These are phyloP conservation scores for Melanotaenia parkinsoni DNA, from an alignment of 2,797 vertebrate species.

Conservation along the genomic window DNA sequence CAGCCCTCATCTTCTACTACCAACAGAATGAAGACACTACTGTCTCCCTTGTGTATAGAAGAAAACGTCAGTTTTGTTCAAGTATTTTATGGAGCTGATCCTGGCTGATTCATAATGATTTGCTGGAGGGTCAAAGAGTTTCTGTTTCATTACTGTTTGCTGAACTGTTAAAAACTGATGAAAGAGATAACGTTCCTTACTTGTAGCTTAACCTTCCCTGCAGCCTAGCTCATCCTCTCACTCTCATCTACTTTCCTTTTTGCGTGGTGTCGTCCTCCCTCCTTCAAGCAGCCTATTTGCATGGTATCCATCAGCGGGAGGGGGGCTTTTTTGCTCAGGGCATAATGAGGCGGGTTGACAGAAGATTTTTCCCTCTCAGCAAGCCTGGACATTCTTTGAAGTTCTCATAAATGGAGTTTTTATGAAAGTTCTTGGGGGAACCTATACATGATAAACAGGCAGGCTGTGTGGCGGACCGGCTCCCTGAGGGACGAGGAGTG, in stretches of 20 bases:
- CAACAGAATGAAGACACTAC: conserved; percentile 40
- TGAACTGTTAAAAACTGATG: conserved; percentile 44
- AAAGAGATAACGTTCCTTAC: conserved; percentile 42
- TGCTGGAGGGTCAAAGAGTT: conserved; percentile 40
- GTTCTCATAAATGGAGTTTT: conserved; percentile 63
- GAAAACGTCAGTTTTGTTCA: conserved; percentile 18
- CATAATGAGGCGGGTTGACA: conserved; percentile 44
- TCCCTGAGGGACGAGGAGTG: conserved; percentile 55
- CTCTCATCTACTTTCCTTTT: conserved; percentile 23
- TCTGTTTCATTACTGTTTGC: conserved; percentile 34
- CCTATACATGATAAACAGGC: conserved; percentile 58
- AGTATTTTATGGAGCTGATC: conserved; percentile 21
- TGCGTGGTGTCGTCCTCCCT: conserved; percentile 26
- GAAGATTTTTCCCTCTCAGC: conserved; percentile 39
- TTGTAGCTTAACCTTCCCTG: conserved; percentile 42
- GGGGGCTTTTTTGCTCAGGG: conserved; percentile 44
- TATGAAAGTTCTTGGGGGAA: conserved; percentile 53
- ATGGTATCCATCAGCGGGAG: conserved; percentile 49
- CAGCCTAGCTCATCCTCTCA: conserved; percentile 40
- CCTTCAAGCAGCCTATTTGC: conserved; percentile 59
- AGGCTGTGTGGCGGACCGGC: conserved; percentile 40
- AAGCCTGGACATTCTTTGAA: conserved; percentile 65
- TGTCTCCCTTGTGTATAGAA: conserved; percentile 12
- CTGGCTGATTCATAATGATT: conserved; percentile 21
- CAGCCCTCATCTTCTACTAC: not conserved